Conservation (phyloP, 2,888 invertebrate genomes). For the Lottia scabra region DNA sequence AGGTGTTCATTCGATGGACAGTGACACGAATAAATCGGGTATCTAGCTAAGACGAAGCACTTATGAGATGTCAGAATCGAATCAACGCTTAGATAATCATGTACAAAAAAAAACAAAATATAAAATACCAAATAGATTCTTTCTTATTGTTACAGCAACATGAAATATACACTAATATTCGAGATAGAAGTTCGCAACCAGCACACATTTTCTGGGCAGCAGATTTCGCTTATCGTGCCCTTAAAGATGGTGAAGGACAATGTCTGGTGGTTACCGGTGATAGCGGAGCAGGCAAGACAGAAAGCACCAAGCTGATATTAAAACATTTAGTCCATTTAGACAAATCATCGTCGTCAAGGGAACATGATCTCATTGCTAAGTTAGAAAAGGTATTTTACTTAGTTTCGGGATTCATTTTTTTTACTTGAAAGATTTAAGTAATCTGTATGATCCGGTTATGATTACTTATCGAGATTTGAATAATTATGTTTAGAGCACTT, state of each 20-base stretch:
- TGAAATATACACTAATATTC: conserved; percentile 32
- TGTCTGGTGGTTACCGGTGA: conserved; percentile 57
- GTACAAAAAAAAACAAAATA: too few species aligned
- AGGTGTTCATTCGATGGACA: too few species aligned
- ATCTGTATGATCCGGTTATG: too few species aligned
- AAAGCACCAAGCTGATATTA: conserved; percentile 53
- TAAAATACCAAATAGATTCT: too few species aligned
- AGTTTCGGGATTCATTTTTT: too few species aligned
- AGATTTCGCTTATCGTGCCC: conserved; percentile 38
- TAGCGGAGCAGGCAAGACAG: conserved; percentile 59
- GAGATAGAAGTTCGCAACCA: conserved; percentile 25
- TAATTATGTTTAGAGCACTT: too few species aligned
- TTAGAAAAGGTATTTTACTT: conserved; percentile 39
- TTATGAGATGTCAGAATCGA: too few species aligned
- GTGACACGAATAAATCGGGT: too few species aligned
- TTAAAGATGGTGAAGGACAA: conserved; percentile 35
- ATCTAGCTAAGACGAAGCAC: too few species aligned
- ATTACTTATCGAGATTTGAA: too few species aligned
- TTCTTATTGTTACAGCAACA: conserved; percentile 32
- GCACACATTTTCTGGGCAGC: conserved; percentile 57
- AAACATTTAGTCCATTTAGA: conserved; percentile 44
- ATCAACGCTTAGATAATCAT: too few species aligned
- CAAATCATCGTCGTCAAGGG: not conserved
- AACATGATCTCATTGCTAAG: conserved; percentile 41
- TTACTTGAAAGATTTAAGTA: too few species aligned